Conservation (phyloP, 23 tunicate genomes). For the Phallusia fumigata region DNA sequence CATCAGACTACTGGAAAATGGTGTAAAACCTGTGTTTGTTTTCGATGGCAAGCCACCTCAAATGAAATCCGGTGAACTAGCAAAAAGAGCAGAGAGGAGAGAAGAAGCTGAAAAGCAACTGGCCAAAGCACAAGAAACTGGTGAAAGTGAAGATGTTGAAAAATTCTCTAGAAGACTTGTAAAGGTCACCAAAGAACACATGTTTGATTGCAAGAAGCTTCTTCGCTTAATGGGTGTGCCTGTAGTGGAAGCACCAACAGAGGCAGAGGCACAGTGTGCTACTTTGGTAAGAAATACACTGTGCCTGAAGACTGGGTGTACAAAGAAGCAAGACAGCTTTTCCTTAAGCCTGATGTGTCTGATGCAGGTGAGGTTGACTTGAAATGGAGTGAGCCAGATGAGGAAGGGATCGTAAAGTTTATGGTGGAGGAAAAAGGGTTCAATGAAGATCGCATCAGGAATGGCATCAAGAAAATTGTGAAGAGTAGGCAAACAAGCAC, state of each 20-base stretch:
- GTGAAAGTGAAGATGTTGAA: conserved; percentile 76
- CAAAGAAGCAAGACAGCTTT: conserved; percentile 80
- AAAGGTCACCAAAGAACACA: conserved; percentile 75
- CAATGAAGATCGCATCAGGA: conserved; percentile 89
- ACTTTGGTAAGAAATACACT: conserved; percentile 81
- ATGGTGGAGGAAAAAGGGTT: conserved; percentile 90
- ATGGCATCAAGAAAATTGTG: conserved; percentile 72
- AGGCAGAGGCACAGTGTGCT: conserved; percentile 99
- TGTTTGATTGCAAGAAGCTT: conserved; percentile 80
- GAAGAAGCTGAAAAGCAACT: conserved; percentile 91
- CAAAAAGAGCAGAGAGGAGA: conserved; percentile 83
- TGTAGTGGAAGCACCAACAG: conserved; percentile 84
- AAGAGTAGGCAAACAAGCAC: conserved; percentile 74
- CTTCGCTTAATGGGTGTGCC: conserved; percentile 89
- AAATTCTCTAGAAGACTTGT: conserved; percentile 68
- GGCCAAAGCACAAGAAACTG: conserved; percentile 91
- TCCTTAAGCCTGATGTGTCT: conserved; percentile 75
- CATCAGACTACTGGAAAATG: conserved; percentile 84
- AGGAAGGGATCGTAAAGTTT: conserved; percentile 74
- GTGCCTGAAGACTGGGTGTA: conserved; percentile 81
- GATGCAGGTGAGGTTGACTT: conserved; percentile 50
- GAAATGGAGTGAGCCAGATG: conserved; percentile 82
- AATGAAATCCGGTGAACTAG: conserved; percentile 92
- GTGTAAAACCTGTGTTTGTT: conserved; percentile 93
- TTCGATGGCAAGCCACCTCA: conserved; percentile 98